phyloP scores from a whole-genome alignment of 2,113 vertebrate species.

The Stercorarius parasiticus region DNA sequence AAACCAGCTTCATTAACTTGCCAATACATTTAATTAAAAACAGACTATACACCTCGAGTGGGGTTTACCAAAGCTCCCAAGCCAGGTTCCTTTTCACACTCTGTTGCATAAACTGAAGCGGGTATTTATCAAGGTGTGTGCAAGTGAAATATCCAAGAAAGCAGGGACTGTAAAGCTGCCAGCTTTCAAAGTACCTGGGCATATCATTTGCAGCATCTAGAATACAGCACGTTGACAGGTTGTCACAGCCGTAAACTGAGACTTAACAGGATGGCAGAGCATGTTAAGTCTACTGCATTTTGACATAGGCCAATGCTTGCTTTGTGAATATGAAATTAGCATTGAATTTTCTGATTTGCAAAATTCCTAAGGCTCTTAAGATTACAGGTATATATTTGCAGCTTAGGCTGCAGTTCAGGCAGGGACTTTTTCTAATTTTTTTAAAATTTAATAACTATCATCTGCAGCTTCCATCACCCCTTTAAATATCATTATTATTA shows the following conservation, averaged over 20 bases:
- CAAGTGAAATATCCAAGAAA: background rate
- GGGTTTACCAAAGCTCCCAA: background rate
- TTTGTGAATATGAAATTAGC: background rate
- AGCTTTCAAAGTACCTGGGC: constrained; percentile 25
- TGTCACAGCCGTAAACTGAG: background rate
- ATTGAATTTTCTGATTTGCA: background rate
- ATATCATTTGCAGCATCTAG: background rate
- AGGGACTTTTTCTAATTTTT: background rate
- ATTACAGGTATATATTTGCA: background rate
- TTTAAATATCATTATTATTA: background rate
- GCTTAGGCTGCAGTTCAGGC: background rate
- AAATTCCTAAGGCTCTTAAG: background rate
- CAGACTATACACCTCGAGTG: background rate
- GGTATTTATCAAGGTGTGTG: background rate
- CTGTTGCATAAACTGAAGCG: background rate
- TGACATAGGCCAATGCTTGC: background rate
- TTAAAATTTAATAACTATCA: background rate
- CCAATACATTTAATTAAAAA: background rate
- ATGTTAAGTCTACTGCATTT: background rate
- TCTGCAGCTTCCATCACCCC: background rate
- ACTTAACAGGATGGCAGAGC: background rate
- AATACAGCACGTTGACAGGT: background rate
- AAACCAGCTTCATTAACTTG: background rate
- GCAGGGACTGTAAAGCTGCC: background rate
- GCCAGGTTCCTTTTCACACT: background rate